Evolutionary conservation across 1,140 invertebrate species (phyloP), one percentile per base, ranked within the genome.

Genomic region (Sitophilus oryzae): DNA sequence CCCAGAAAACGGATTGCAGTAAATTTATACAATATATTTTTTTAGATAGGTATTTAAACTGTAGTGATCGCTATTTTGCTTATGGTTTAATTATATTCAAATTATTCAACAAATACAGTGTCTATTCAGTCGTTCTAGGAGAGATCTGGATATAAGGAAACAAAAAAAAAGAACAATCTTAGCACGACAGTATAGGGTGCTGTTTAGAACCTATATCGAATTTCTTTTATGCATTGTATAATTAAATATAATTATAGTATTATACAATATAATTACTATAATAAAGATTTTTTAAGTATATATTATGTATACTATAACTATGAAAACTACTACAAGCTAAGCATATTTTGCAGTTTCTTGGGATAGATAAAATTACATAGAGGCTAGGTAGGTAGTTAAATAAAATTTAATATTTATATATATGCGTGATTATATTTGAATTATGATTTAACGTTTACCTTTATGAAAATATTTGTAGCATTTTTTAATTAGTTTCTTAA

Each of bases 381-480:
- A 57, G 55, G 48, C 55, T 51, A 57, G 44, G 59, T 51, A 57
- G 44, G 59, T 57, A 52, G 40, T 55, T 56, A 65, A 66, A 63
- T 65, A 61, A 66, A 66, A 66, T 59, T 58, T 36, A 54, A 52
- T 59, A 40, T 59, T 63, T 59, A 60, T 62, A 62, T 66, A 66
- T 65, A 66, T 69, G 67, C 62, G 63, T 69, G 66, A 65, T 66
- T 69, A 69, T 67, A 66, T 69, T 67, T 69, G 61, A 69, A 61
- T 67, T 64, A 63, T 66, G 55, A 53, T 69, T 69, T 67, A 67
- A 66, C 34, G 30, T 57, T 51, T 52, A 45, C 20, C 47, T 49
- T 57, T 69, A 69, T 66, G 67, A 69, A 69, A 69, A 69, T 69
- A 69, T 69, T 66, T 59, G 66, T 65, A 67, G 66, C 65, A 68